Evolutionary conservation across 2,797 vertebrate species (phyloP), one percentile per base, ranked within the genome.

Genomic region (Melanotaenia pygmaea): DNA sequence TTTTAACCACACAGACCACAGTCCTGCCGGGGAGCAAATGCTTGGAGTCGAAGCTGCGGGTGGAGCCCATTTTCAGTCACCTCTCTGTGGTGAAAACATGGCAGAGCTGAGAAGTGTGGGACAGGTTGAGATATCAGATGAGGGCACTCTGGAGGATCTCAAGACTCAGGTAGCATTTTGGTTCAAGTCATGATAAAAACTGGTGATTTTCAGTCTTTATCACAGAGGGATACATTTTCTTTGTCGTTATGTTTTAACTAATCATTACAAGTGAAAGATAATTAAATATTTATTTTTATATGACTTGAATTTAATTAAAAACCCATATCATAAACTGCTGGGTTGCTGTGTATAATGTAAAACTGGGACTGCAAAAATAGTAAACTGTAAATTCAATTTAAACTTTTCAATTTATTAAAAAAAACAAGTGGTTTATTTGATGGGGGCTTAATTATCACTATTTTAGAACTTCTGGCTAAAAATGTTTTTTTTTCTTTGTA

Each of bases 81-180:
- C 40, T 67, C 13, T 78, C 34, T 67, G 56, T 69, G 76, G 71
- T 9, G 59, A 72, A 43, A 70, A 60, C 1, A 82, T 73, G 50
- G 72, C 50, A 24, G 79, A 93, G 32, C 92, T 96, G 20, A 91
- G 64, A 70, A 92, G 85, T 40, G 80, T 94, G 79, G 96, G 97
- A 50, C 91, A 92, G 67, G 69, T 98, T 64, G 96, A 98, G 77
- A 96, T 99, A 85, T 94, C 96, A 5, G 95, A 94, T 63, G 96
- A 97, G 8, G 95, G 95, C 71, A 92, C 92, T 0, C 77, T 99
- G 85, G 93, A 94, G 18, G 96, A 99, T 45, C 93, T 99, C 45
- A 98, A 97, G 88, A 90, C 91, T 84, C 97, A 98, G 97, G 98
- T 98, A 89, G 26, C 6, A n/a, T 30, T 32, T 32, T 22, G 16